Evolutionary conservation across 37 sponge, comb jelly and placozoan species (phyloP).

Genomic region (Eunapius fragilis): DNA sequence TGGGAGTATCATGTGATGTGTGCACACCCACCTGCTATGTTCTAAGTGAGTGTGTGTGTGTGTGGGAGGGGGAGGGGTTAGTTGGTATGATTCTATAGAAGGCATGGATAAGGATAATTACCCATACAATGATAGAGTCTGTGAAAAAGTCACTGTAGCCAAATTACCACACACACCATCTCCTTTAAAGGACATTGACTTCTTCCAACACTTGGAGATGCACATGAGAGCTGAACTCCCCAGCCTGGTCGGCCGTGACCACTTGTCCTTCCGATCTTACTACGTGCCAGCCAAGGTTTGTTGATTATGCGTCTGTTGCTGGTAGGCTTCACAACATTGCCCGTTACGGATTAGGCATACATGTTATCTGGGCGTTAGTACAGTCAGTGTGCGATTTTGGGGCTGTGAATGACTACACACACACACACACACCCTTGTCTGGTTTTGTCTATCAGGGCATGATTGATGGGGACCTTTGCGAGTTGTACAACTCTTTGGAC

Average conservation of each 20-base stretch:
- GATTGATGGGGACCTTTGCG: conserved; percentile 98
- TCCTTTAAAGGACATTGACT: conserved; percentile 89
- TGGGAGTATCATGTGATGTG: too few species aligned
- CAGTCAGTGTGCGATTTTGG: too few species aligned
- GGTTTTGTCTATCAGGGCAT: conserved; percentile 48
- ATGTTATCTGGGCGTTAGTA: too few species aligned
- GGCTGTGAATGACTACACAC: too few species aligned
- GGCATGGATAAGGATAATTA: too few species aligned
- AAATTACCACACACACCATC: too few species aligned
- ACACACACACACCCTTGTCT: background rate
- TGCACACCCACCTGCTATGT: too few species aligned
- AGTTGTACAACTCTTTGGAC: conserved; percentile 95
- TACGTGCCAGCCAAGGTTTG: conserved; percentile 89
- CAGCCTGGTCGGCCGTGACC: conserved; percentile 90
- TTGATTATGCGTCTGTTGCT: conserved; percentile 12
- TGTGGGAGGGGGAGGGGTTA: too few species aligned
- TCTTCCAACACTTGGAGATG: conserved; percentile 99
- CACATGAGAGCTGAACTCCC: conserved; percentile 91
- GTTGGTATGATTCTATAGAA: too few species aligned
- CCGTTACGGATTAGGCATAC: too few species aligned
- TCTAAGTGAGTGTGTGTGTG: too few species aligned
- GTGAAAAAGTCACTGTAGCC: background rate
- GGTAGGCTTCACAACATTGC: too few species aligned
- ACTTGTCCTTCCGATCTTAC: conserved; percentile 90
- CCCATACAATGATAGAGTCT: background rate